Conservation (phyloP, 2,888 invertebrate genomes). For the Notodonta ziczac region DNA sequence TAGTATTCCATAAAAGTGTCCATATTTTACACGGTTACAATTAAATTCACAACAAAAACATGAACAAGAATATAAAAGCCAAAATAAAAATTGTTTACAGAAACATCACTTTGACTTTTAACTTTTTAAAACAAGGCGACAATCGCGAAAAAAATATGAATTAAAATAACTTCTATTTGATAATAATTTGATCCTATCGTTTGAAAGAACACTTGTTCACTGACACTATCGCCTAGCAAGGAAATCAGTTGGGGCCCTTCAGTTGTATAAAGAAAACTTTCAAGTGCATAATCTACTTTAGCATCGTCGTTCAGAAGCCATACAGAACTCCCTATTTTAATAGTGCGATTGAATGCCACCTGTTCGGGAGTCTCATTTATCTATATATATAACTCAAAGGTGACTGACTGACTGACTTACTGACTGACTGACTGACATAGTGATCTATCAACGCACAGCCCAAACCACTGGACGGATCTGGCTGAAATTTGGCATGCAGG, state of each 20-base stretch:
- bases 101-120: slow-evolving; percentile 31
- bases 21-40: slow-evolving; percentile 74
- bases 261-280: slow-evolving; percentile 51
- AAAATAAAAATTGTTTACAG: slow-evolving; percentile 4
- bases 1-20: slow-evolving; percentile 92
- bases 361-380: neutral
- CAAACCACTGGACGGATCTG: no score
- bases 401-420: no score
- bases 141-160: no score
- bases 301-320: slow-evolving; percentile 59
- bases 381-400: no score
- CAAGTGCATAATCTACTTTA: slow-evolving; percentile 73
- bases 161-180: neutral
- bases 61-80: neutral
- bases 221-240: slow-evolving; percentile 35
- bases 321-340: slow-evolving; percentile 36
- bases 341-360: slow-evolving; percentile 1
- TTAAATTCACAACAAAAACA: slow-evolving; percentile 9
- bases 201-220: slow-evolving; percentile 8
- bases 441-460: no score
- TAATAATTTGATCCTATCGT: neutral
- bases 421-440: no score
- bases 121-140: neutral
- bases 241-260: slow-evolving; percentile 54
- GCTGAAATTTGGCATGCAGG: no score